Evolutionary conservation across 2,888 invertebrate genomes (phyloP), one percentile per base, ranked within the genome.

Genomic region (Galeopsomyia nigrocyanea): DNA sequence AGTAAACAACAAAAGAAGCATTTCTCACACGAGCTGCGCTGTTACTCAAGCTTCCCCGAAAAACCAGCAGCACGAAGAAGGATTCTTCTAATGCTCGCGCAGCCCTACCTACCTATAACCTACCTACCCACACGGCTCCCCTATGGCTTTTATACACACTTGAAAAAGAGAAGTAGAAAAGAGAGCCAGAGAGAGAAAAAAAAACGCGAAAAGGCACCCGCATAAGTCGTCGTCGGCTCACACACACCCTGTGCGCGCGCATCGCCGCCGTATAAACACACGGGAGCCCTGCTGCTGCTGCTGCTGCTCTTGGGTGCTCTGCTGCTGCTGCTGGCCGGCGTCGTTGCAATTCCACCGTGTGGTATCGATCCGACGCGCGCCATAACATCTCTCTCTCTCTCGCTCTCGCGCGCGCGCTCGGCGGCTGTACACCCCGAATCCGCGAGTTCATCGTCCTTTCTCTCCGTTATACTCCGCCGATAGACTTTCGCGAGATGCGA

Each of bases 261-360:
- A 83, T 83, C 83, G 83, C 83, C 83, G 80, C 26, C 77, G 79
- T 75, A 80, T 79, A 79, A 79, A 82, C 81, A 80, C 81, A 79
- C 82, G 78, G 79, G 78, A 78, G 77, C 67, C 14, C 17, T 7
- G 26, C 31, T 19, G 21, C 26, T 22, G 58, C 58, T 22, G 19
- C 80, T 78, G 73, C 73, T 70, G 75, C 78, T 31, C n/a, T n/a
- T n/a, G n/a, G n/a, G n/a, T n/a, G n/a, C n/a, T n/a, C n/a, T n/a
- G n/a, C n/a, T n/a, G n/a, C n/a, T n/a, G 31, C 39, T 39, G 13
- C 39, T 39, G 39, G 39, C 39, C 39, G 39, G 39, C 39, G 39
- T 39, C 39, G 39, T 39, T 39, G 39, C 39, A 39, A 39, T 39
- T 39, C 78, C 69, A 71, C 55, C 66, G 57, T 68, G 68, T 53